Evolutionary conservation across 2,113 vertebrate species (phyloP), one percentile per base, ranked within the genome.

Genomic region (Myotis yumanensis): DNA sequence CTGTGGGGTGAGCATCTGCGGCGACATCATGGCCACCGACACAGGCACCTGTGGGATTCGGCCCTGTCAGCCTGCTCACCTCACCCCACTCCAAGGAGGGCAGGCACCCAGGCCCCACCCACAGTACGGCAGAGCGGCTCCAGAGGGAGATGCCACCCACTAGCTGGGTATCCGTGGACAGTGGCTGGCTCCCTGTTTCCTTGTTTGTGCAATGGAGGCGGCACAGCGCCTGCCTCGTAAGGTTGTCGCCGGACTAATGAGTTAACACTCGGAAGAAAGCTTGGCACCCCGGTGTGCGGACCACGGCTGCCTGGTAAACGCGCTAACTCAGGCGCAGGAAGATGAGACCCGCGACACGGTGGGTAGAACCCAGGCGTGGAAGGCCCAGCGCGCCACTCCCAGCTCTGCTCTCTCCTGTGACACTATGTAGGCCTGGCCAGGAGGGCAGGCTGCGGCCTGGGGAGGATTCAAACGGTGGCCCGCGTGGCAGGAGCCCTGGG

Each of bases 1-100:
- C 97, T 99, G 99, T 3, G 99, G 99, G 9, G 99, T 99, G 96
- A 99, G 99, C 99, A 99, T 99, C 98, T 99, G 99, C 0, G 99
- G 99, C 68, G 99, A 99, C 99, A 99, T 99, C 99, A 99, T 99
- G 48, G 99, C 99, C 98, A 99, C 99, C 0, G 99, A 99, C 96
- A 99, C 99, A 0, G 99, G 99, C 35, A 99, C 99, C 99, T 99
- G 96, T 0, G 0, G 93, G 75, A 66, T 48, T 54, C 0, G 37
- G 71, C 37, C 40, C 43, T 0, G 17, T 96, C 23, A 95, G 95
- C 15, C 64, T 0, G 35, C 46, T 46, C 57, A 35, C 82, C 37
- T 68, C 0, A 9, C 40, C 18, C 51, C 5, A 2, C 37, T 52
- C 54, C 4, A 0, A 6, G 4, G 14, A 40, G 11, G 57, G 37